Conservation (phyloP, 2,797 vertebrate species). For the Gastrophryne carolinensis region DNA sequence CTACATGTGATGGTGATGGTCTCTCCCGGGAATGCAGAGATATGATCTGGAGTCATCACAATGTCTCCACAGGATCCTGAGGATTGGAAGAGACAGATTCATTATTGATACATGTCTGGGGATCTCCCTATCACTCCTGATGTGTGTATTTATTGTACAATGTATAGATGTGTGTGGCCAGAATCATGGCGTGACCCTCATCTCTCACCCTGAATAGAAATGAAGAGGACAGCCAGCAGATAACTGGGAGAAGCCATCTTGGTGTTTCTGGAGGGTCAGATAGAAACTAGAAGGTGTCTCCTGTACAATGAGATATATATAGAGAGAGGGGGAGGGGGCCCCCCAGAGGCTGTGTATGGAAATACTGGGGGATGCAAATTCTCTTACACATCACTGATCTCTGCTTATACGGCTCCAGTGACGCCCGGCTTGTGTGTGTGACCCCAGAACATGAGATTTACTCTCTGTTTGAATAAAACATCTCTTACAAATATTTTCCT, state of each 20-base stretch:
- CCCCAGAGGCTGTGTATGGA: not conserved
- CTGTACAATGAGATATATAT: slow-evolving; percentile 21
- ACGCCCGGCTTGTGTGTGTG: too few species aligned
- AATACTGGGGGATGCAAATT: too few species aligned
- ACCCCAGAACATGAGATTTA: too few species aligned
- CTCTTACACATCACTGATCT: too few species aligned
- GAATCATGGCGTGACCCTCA: not conserved
- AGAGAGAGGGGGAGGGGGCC: not conserved
- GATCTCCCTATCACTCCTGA: not conserved
- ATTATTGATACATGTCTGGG: not conserved
- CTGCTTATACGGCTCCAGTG: too few species aligned
- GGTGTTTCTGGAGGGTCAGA: not conserved
- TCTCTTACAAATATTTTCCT: too few species aligned
- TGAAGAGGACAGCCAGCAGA: not conserved
- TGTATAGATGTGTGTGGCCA: not conserved
- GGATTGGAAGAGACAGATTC: not conserved
- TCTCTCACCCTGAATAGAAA: slow-evolving; percentile 18
- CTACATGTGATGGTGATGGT: slow-evolving; percentile 17
- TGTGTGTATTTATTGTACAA: not conserved
- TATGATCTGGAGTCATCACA: slow-evolving; percentile 9
- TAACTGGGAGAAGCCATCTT: not conserved
- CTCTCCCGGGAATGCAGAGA: slow-evolving; percentile 9
- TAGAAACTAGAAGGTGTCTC: slow-evolving; percentile 13
- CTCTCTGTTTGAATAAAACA: too few species aligned
- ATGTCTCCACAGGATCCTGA: slow-evolving; percentile 2